Evolutionary conservation across 2,888 invertebrate species (phyloP), one percentile per base, ranked within the genome.

Genomic region (Drosophila parthenogenetica): DNA sequence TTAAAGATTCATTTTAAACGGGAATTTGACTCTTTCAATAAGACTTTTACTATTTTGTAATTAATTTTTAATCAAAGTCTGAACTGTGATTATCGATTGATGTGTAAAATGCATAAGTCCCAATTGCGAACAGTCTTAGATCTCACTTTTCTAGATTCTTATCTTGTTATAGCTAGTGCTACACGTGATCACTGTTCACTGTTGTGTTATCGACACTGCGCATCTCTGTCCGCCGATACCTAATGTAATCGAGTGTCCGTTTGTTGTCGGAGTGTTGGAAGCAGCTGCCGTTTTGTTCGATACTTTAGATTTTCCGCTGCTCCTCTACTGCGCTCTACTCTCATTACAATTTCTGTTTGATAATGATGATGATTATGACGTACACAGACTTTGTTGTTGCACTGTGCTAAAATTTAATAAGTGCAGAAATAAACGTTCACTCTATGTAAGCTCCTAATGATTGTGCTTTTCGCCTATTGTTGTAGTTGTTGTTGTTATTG

Each of bases 351-450:
- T 32, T 42, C 14, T 51, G 35, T 10, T 53, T 54, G 73, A 60
- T 73, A 58, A 74, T 66, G 54, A 74, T 65, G 61, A 74, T 74
- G 62, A 74, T 74, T 60, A 70, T 69, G 74, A 63, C n/a, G 57
- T 63, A 42, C 42, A 49, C 40, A 49, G 57, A 50, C 79, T 69
- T 67, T 62, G 50, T 19, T 67, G 61, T 45, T 48, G 68, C 64
- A 48, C 57, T 77, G 80, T 80, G 81, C 83, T 83, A 66, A 80
- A 83, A 83, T 86, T 83, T 80, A 86, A 83, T 83, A 83, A 83
- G 86, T 83, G 86, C 79, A 86, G 54, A 80, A 86, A 86, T 78
- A 78, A 86, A 80, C 80, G 71, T 69, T 54, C 35, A 69, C 71
- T 73, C 65, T 85, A 85, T 85, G 82, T 71, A 85, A 85, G 75